A percentile compares a stretch with the other conserved stretches of the same genome.
Conservation (phyloP, 2,888 invertebrate species). For the Poecilobothrus nobilitatus region DNA sequence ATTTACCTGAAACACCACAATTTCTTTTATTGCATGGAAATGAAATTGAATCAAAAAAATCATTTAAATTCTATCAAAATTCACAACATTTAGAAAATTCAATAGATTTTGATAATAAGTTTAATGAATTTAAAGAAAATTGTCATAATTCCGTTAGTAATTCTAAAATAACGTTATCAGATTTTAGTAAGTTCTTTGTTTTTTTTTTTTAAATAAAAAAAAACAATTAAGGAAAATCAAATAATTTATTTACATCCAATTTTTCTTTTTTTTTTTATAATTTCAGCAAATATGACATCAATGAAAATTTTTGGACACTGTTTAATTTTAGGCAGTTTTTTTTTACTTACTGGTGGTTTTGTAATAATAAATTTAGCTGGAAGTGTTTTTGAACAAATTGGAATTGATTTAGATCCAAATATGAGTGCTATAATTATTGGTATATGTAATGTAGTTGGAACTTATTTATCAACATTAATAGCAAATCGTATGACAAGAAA, state of each 20-base stretch:
- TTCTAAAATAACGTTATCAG: conserved; percentile 14
- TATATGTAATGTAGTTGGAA: conserved; percentile 22
- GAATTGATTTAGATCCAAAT: conserved; percentile 22
- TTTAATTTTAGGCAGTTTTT: conserved; percentile 12
- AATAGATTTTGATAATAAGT: conserved; percentile 11
- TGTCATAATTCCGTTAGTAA: conserved; percentile 2
- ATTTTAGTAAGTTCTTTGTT: conserved; percentile 21
- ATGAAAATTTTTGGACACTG: not conserved
- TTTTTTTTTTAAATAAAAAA: not conserved
- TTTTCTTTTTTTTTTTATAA: not conserved
- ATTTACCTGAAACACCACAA: conserved; percentile 23
- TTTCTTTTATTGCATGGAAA: conserved; percentile 18
- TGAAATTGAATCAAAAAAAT: conserved; percentile 18
- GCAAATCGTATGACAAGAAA: conserved; percentile 23
- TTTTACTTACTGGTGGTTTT: conserved; percentile 22
- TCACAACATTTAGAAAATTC: not conserved
- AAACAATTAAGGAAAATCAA: too few species aligned
- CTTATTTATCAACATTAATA: conserved; percentile 20
- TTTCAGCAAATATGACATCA: not conserved
- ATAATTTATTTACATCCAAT: too few species aligned
- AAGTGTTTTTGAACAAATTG: conserved; percentile 21
- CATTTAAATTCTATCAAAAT: conserved; percentile 22
- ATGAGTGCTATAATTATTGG: conserved; percentile 22
- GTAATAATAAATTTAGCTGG: conserved; percentile 23
- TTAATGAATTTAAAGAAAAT: conserved; percentile 14